phyloP scores from a whole-genome alignment of 2,888 invertebrate species.

The Eupithecia dodoneata region DNA sequence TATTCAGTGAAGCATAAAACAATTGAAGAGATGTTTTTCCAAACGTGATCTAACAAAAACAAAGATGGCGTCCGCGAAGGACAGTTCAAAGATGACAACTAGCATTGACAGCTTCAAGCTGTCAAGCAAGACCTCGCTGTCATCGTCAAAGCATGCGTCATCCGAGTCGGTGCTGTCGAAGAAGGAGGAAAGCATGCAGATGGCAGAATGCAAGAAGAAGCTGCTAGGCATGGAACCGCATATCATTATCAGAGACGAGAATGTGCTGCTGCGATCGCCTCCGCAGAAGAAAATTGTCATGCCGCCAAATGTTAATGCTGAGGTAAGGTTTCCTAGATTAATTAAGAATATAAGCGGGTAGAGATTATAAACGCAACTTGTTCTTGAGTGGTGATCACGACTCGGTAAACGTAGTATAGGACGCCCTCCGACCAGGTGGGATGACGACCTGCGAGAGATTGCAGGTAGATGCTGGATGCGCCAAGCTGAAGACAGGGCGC shows the following conservation, averaged over 20 bases:
- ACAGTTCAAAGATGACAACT: constrained; percentile 74
- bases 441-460: no score
- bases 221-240: constrained; percentile 78
- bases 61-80: constrained; percentile 77
- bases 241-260: constrained; percentile 80
- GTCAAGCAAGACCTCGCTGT: constrained; percentile 74
- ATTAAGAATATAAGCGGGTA: background rate
- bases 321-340: constrained; percentile 59
- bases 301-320: constrained; percentile 77
- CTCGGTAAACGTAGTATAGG: no score
- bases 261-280: constrained; percentile 74
- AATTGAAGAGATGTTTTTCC: background rate
- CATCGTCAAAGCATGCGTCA: constrained; percentile 77
- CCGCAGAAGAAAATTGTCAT: constrained; percentile 81
- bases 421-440: no score
- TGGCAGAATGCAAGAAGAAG: constrained; percentile 81
- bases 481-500: no score
- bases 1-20: background rate
- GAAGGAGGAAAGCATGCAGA: constrained; percentile 76
- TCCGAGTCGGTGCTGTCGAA: constrained; percentile 78
- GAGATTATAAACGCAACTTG: no score
- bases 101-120: constrained; percentile 79
- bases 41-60: constrained; percentile 19
- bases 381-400: no score
- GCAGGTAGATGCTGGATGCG: no score